Evolutionary conservation across 1,140 invertebrate genomes (phyloP).

Genomic region (Andricus grossulariae): DNA sequence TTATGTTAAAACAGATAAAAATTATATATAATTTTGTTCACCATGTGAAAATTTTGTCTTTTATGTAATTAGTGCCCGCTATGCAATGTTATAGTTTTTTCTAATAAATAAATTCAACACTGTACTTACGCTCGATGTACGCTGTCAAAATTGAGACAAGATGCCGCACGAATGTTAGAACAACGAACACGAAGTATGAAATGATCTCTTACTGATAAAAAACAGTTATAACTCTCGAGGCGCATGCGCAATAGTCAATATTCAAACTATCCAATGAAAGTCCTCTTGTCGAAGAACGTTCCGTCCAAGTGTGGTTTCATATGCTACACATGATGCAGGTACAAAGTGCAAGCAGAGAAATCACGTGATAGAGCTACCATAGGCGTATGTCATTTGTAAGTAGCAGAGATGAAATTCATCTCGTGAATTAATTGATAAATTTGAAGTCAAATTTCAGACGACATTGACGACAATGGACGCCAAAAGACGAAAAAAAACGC

Average conservation of each 20-base stretch:
- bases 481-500: too few relatives aligned
- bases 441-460: too few relatives aligned
- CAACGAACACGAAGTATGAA: constrained; percentile 3
- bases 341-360: constrained; percentile 37
- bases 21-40: too few relatives aligned
- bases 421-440: too few relatives aligned
- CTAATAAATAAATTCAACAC: constrained; percentile 32
- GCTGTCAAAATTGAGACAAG: not conserved
- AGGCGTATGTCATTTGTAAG: not conserved
- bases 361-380: constrained; percentile 14
- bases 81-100: too few relatives aligned
- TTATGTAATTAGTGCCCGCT: too few relatives aligned
- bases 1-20: too few relatives aligned
- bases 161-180: not conserved
- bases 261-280: constrained; percentile 49
- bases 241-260: constrained; percentile 43
- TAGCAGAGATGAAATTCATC: not conserved
- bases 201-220: constrained; percentile 11
- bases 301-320: not conserved
- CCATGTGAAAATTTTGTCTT: too few relatives aligned
- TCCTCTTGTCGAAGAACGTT: not conserved
- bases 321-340: constrained; percentile 15
- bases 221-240: constrained; percentile 46
- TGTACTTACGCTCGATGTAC: constrained; percentile 1
- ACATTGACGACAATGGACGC: too few relatives aligned